Evolutionary conservation across 2,797 vertebrate species (phyloP).

Genomic region (Cuniculus paca): DNA sequence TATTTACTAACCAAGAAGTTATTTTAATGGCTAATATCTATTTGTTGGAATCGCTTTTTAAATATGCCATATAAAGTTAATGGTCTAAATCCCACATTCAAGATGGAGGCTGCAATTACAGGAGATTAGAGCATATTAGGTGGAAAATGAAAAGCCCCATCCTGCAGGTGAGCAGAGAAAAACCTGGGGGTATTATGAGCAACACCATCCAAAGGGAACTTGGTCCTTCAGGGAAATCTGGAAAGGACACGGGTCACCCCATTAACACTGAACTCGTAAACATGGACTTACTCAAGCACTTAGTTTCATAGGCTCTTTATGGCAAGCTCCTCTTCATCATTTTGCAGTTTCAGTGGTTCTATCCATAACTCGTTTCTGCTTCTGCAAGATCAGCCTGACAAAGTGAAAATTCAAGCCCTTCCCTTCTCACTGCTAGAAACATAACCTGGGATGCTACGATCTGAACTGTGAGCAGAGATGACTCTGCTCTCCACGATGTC

Average conservation of each 20-base stretch:
- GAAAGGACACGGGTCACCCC: neutral
- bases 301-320: neutral
- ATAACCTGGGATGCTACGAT: neutral
- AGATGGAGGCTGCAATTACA: slow-evolving; percentile 59
- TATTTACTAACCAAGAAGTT: slow-evolving; percentile 66
- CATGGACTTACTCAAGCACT: neutral
- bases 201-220: neutral
- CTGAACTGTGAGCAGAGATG: neutral
- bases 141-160: slow-evolving; percentile 20
- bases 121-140: slow-evolving; percentile 23
- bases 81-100: slow-evolving; percentile 70
- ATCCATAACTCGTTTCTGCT: neutral
- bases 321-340: neutral
- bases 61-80: slow-evolving; percentile 76
- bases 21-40: slow-evolving; percentile 69
- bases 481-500: neutral
- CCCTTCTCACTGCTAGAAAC: neutral
- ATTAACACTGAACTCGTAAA: neutral
- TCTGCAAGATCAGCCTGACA: neutral
- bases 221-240: neutral
- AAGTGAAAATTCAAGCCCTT: neutral
- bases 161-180: neutral
- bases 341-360: neutral
- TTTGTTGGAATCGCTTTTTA: slow-evolving; percentile 71
- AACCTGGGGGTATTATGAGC: neutral